phyloP scores from a whole-genome alignment of 1,140 invertebrate genomes.

The Hirudo medicinalis region DNA sequence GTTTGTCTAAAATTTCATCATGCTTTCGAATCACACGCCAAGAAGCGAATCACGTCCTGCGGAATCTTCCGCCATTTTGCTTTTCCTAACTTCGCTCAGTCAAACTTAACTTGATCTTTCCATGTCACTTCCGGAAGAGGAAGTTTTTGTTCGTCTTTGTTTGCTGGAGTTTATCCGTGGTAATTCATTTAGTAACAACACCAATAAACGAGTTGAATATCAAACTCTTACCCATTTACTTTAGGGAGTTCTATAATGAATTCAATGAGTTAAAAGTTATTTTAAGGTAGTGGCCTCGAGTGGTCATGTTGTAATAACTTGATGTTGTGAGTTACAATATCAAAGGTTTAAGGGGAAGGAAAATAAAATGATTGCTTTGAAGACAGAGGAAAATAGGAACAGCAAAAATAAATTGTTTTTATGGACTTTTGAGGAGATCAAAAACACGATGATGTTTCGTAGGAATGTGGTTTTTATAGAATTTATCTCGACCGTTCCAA shows the following conservation, averaged over 20 bases:
- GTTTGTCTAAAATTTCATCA: neutral
- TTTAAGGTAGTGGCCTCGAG: too few relatives aligned
- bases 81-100: neutral
- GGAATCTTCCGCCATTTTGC: neutral
- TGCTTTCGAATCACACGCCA: neutral
- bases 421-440: neutral
- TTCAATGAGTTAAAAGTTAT: too few relatives aligned
- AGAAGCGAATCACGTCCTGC: neutral
- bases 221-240: too few relatives aligned
- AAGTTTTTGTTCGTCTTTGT: neutral
- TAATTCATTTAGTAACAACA: too few relatives aligned
- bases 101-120: neutral
- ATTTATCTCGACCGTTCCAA: neutral
- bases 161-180: neutral
- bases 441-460: neutral
- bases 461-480: neutral
- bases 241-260: too few relatives aligned
- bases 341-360: too few relatives aligned
- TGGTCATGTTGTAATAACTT: too few relatives aligned
- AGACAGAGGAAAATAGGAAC: too few relatives aligned
- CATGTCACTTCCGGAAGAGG: slow-evolving; percentile 13
- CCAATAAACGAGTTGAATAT: too few relatives aligned
- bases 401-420: too few relatives aligned
- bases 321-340: too few relatives aligned
- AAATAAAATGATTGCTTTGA: too few relatives aligned